Evolutionary conservation across 2,888 invertebrate species (phyloP).

Genomic region (Megalurothrips usitatus): DNA sequence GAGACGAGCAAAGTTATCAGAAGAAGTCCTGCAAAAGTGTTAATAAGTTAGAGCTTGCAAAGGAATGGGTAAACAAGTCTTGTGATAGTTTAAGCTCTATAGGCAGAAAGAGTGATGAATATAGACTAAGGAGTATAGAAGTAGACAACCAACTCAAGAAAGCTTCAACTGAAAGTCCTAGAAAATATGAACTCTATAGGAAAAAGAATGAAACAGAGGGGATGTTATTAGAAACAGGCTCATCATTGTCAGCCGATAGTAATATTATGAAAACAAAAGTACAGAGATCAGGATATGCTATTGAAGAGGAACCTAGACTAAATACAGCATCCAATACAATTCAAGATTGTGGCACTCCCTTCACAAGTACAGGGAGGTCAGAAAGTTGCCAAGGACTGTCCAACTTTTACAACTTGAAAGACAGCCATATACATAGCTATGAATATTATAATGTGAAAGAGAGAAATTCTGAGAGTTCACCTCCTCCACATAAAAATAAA

Average conservation of each 20-base stretch:
- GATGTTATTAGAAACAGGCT: not conserved
- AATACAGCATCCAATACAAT: not conserved
- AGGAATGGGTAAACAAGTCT: constrained; percentile 3
- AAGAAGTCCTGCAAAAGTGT: not conserved
- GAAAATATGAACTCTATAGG: not conserved
- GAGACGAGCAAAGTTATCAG: not conserved
- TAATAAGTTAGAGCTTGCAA: not conserved
- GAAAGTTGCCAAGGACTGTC: not conserved
- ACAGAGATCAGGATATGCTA: not conserved
- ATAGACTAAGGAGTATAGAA: not conserved
- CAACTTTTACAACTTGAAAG: not conserved
- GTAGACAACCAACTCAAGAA: not conserved
- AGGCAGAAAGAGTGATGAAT: not conserved
- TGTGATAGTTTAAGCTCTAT: not conserved
- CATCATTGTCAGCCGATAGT: not conserved
- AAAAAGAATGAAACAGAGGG: not conserved
- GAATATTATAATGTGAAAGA: not conserved
- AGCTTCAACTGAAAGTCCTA: not conserved
- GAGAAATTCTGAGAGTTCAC: not conserved
- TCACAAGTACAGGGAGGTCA: not conserved
- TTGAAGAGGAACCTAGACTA: not conserved
- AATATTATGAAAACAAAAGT: not conserved
- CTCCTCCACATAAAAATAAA: not conserved
- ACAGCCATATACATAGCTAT: not conserved
- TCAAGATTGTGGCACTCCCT: not conserved